A percentile compares a stretch with the other conserved stretches of the same genome.
phyloP scores from a whole-genome alignment of 2,113 vertebrate genomes.

The Chelonoidis abingdonii region DNA sequence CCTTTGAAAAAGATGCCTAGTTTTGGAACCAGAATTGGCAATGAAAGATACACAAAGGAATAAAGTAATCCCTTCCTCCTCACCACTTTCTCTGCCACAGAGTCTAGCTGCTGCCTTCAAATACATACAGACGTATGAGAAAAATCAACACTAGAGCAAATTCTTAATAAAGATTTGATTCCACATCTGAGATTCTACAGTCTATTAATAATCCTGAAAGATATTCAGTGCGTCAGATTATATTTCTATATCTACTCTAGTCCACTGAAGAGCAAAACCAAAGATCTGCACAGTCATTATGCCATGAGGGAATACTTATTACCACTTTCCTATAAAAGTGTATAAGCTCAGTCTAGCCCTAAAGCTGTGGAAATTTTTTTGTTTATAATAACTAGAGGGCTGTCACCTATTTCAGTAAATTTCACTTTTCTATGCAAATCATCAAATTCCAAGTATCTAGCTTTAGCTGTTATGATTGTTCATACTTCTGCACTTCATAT shows the following conservation, averaged over 20 bases:
- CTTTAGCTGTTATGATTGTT: not conserved
- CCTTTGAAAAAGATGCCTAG: too few species aligned
- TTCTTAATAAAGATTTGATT: not conserved
- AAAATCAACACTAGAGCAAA: not conserved
- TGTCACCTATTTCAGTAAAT: not conserved
- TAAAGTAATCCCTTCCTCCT: not conserved
- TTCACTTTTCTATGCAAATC: not conserved
- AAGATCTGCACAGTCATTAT: not conserved
- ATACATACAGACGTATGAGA: too few species aligned
- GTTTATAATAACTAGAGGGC: conserved; percentile 18
- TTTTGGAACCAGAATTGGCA: not conserved
- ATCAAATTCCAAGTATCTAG: not conserved
- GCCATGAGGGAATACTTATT: not conserved
- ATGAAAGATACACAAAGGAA: not conserved
- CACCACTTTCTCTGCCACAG: not conserved
- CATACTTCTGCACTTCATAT: not conserved
- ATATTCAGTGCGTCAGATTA: rapidly evolving
- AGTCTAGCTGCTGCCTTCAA: too few species aligned
- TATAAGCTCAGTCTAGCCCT: not conserved
- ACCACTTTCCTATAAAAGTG: not conserved
- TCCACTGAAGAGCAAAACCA: not conserved
- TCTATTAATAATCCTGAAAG: not conserved
- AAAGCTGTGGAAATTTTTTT: not conserved
- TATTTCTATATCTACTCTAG: not conserved
- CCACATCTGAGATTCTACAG: not conserved